Base-by-base conservation (phyloP, 2,888 invertebrate species). In the Eretmocerus hayati region DNA sequence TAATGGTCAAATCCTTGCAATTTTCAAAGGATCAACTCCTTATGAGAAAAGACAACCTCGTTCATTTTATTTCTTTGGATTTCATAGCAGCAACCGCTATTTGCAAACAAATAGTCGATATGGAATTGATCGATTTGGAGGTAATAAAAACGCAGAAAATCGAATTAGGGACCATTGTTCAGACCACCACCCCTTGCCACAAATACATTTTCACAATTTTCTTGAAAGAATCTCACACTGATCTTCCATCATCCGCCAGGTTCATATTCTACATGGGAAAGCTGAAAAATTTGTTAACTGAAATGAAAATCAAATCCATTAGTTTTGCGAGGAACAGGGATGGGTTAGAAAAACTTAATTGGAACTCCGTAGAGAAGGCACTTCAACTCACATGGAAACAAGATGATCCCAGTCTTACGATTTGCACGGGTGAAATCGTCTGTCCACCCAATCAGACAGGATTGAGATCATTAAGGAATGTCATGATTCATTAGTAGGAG, bases 31-130 rank as follows among this genome's bases (percentile, higher is more conserved):
- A 48, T 18, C 42, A 22, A 4, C 13, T 48, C 20, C 2, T 35
- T 1, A 26, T 20, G n/a, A 39, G 35, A 23, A 18, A 13, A 2
- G 33, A 48, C 15, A 48, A 48, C 19, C 2, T 42, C 0, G 43
- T 21, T 2, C 48, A 48, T 36, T 48, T 48, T 15, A n/a, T 48
- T 26, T 19, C 43, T 1, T n/a, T 19, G 1, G 32, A 38, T 19
- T 48, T 31, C 3, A 21, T 4, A 2, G n/a, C 15, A 2, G 8
- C 2, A 1, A 26, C 44, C 1, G 4, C 13, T 1, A 18, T 48
- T 2, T 33, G 39, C 6, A 18, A 39, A 4, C 33, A 35, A 30
- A 6, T 48, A 1, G 15, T 39, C 2, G 40, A 48, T 19, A 1
- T 35, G 2, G 43, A 32, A 0, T 8, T 32, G 26, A 18, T 48